Base-by-base conservation (phyloP, 92 coral and sea anemone species). In the Isaurus tuberculatus region DNA sequence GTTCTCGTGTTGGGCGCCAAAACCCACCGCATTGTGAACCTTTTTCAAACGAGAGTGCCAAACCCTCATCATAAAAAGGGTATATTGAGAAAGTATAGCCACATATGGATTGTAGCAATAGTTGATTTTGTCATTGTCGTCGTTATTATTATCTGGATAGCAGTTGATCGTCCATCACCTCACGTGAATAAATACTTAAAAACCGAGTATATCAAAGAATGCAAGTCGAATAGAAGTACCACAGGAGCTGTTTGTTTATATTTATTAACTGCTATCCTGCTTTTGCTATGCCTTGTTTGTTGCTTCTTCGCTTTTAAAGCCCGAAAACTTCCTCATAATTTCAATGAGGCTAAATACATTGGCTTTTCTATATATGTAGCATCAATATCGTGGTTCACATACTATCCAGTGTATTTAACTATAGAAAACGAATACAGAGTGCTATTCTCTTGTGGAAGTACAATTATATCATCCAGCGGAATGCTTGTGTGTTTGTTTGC, bases 341-440 rank as follows among this genome's bases (percentile, higher is more conserved):
- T 93, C 82, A 91, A 93, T 83, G 98, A 93, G 70, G 98, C 92
- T 1, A 93, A 93, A 75, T 91, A 89, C 90, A 93, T 93, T 48
- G 98, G 91, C 1, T 93, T 93, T 43, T 88, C 98, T 2, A 63
- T 93, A 77, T 93, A 93, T 70, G 80, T 91, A 13, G 86, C 87
- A 19, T 74, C 87, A 10, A 81, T 91, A 17, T 93, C 98, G 0
- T 93, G 93, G 94, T 65, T 91, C 34, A 89, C 94, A 10, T 93
- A 89, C 10, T 91, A 91, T 37, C 98, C 98, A 0, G 98, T 91
- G 23, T 86, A 79, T 63, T 65, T 91, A 61, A 89, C 84, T 36
- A 89, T 93, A 25, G 90, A 90, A 33, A 91, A 84, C 67, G 72
- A 74, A 16, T 93, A 89, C 79, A 87, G 87, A 1, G 94, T 83